Evolutionary conservation across 1,140 invertebrate genomes (phyloP).

Genomic region (Drosophila pectinifera): DNA sequence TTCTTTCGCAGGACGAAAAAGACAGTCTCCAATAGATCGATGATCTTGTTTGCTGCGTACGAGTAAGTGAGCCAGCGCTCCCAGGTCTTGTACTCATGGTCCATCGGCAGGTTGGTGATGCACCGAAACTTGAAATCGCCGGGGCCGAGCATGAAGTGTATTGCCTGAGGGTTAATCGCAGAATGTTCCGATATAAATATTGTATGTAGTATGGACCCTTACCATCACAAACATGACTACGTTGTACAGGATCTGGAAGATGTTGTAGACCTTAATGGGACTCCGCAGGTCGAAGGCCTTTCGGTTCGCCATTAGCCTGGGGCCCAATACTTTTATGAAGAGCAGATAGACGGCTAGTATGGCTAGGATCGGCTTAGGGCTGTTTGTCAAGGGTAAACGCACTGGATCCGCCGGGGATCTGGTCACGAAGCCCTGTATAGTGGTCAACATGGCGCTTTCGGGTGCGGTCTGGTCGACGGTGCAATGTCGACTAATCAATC

Average conservation of each 20-base stretch:
- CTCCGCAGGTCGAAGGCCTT: slow-evolving; percentile 91
- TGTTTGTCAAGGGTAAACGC: slow-evolving; percentile 88
- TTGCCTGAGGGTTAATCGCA: slow-evolving; percentile 1
- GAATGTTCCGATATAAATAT: background rate
- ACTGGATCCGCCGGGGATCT: slow-evolving; percentile 34
- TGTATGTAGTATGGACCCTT: background rate
- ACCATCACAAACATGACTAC: slow-evolving; percentile 21
- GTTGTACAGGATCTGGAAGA: slow-evolving; percentile 87
- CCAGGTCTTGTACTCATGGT: slow-evolving; percentile 36
- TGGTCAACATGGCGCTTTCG: slow-evolving; percentile 28
- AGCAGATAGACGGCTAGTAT: slow-evolving; percentile 90
- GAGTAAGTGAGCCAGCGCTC: slow-evolving; percentile 42
- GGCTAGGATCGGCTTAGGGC: slow-evolving; percentile 89
- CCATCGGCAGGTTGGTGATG: slow-evolving; percentile 26
- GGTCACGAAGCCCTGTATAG: slow-evolving; percentile 28
- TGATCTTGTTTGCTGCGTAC: slow-evolving; percentile 58
- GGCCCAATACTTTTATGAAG: slow-evolving; percentile 88
- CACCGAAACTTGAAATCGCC: slow-evolving; percentile 39
- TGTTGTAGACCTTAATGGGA: slow-evolving; percentile 91
- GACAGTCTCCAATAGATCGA: slow-evolving; percentile 58
- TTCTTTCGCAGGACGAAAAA: slow-evolving; percentile 69
- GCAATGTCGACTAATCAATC: slow-evolving; percentile 4
- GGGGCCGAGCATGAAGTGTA: slow-evolving; percentile 26
- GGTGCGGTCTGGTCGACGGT: slow-evolving; percentile 3
- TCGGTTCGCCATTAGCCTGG: slow-evolving; percentile 91